phyloP scores from a whole-genome alignment of 2,113 vertebrate species.

The Pelecanus crispus region DNA sequence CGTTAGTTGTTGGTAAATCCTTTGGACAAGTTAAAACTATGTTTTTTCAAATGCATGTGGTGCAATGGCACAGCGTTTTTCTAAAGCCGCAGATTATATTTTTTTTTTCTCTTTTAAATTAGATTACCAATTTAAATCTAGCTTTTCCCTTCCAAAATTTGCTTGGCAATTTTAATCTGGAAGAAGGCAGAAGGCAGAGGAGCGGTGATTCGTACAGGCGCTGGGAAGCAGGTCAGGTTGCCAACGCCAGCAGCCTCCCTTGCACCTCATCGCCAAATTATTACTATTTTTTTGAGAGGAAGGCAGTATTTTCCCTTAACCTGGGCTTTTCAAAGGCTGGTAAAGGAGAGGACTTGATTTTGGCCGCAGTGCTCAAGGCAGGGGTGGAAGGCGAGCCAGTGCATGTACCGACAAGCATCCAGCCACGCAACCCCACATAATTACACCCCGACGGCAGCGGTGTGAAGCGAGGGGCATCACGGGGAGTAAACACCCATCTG shows the following conservation, averaged over 20 bases:
- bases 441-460: neutral
- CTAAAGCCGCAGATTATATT: neutral
- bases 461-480: neutral
- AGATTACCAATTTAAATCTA: neutral
- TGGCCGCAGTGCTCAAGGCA: neutral
- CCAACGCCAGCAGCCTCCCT: neutral
- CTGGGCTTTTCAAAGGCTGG: neutral
- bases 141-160: neutral
- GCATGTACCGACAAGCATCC: neutral
- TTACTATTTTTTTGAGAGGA: neutral
- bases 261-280: neutral
- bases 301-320: neutral
- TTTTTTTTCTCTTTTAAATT: neutral
- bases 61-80: accelerated
- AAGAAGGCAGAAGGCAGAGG: neutral
- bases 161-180: neutral
- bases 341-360: neutral
- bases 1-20: neutral
- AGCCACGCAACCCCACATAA: neutral
- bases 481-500: neutral
- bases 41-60: neutral
- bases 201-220: neutral
- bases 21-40: neutral
- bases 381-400: neutral
- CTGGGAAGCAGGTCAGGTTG: neutral